Percentiles rank a stretch among this genome's conserved stretches.
phyloP scores from a whole-genome alignment of 2,797 vertebrate species.

The Miichthys miiuy region DNA sequence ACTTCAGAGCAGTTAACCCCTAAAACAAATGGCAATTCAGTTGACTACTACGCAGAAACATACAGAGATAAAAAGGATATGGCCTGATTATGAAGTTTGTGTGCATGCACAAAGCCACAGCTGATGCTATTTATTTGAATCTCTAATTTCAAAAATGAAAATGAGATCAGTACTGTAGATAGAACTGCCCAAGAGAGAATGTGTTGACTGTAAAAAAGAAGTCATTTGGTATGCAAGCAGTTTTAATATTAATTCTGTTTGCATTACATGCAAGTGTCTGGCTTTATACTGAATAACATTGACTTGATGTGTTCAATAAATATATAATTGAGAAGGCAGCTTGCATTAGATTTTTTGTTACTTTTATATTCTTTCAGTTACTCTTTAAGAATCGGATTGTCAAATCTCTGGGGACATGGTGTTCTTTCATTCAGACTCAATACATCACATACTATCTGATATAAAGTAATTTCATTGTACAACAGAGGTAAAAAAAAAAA shows the following conservation, averaged over 20 bases:
- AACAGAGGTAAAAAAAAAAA: constrained; percentile 7
- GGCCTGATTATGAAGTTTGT: background rate
- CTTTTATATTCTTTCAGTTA: constrained; percentile 5
- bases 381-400: background rate
- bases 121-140: constrained; percentile 9
- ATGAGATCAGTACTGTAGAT: constrained; percentile 6
- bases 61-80: background rate
- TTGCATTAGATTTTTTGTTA: constrained; percentile 10
- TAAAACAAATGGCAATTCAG: constrained; percentile 66
- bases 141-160: background rate
- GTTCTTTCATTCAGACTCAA: constrained; percentile 5
- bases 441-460: constrained; percentile 13
- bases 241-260: constrained; percentile 56
- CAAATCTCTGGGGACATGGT: background rate
- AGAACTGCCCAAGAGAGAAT: constrained; percentile 4
- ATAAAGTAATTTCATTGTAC: background rate
- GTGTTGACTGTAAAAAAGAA: constrained; percentile 32
- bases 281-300: constrained; percentile 28
- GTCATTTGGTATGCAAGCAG: constrained; percentile 18
- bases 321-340: constrained; percentile 12
- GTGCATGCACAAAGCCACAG: background rate
- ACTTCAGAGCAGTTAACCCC: constrained; percentile 89
- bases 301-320: constrained; percentile 29
- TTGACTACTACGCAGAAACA: background rate
- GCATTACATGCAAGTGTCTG: constrained; percentile 13